Evolutionary conservation across 1,140 invertebrate species (phyloP), one percentile per base, ranked within the genome.

Genomic region (Proales similis): DNA sequence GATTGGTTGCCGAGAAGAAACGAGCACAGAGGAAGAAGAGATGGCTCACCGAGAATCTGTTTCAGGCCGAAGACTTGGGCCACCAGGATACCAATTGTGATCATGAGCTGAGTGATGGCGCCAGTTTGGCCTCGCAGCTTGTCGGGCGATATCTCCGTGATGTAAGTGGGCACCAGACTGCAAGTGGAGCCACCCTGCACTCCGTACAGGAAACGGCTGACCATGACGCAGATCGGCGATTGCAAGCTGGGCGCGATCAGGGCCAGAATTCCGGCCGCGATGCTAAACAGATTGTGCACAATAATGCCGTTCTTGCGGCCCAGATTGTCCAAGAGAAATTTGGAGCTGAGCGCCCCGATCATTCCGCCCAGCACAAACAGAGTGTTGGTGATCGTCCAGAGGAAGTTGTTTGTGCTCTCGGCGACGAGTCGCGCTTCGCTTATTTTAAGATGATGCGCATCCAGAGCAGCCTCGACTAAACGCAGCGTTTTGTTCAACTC

Each of bases 141-240:
- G 69, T 92, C 79, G 67, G 90, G 90, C 67, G 90, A 87, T 77
- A 94, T 93, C 81, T 95, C 91, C 70, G 88, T 90, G 82, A 95
- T 87, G 82, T 94, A 94, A 86, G 93, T 90, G 79, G 90, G 90
- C 79, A 91, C 89, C 76, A 94, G 80, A 30, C 57, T 47, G 17
- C 39, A 46, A 68, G 86, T 89, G 72, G 89, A 92, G 78, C 90
- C 91, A 70, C 93, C 81, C 75, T 87, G 87, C 14, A 48, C 22
- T 11, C 45, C 30, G 27, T 39, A 47, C 6, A 63, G 49, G 49
- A 63, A 63, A 29, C 61, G 45, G 38, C 30, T 30, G 4, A 63
- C 27, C 2, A 63, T n/a, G 27, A 48, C 27, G 3, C 17, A 9
- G 30, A 29, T 17, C 6, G 43, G 30, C 20, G 32, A 46, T 4